Conservation (phyloP, 2,113 vertebrate species). For the Sminthopsis crassicaudata region DNA sequence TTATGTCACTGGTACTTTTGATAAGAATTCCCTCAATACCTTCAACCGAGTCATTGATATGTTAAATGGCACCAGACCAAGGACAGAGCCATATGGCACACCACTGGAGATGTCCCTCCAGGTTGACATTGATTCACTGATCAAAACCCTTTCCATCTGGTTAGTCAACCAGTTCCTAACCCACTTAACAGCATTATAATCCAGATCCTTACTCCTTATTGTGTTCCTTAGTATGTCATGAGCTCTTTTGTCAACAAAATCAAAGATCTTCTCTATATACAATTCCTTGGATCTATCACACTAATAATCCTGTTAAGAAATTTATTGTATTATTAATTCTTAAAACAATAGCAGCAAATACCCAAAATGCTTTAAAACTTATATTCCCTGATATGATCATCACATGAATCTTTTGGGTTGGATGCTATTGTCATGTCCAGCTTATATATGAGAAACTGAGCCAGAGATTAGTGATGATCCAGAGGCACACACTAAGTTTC, state of each 20-base stretch:
- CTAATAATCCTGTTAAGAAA: background rate
- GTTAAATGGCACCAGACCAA: background rate
- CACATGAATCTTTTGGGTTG: background rate
- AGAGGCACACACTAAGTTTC: background rate
- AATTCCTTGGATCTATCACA: background rate
- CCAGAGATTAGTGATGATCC: background rate
- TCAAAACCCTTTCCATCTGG: background rate
- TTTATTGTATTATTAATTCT: background rate
- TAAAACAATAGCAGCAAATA: background rate
- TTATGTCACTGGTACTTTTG: background rate
- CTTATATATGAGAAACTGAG: background rate
- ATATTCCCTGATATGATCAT: background rate
- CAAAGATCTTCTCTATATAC: background rate
- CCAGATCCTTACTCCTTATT: background rate
- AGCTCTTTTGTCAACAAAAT: background rate
- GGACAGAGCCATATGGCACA: background rate
- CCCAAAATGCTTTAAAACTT: background rate
- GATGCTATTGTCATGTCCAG: background rate
- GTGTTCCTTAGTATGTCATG: background rate
- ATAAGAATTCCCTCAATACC: background rate
- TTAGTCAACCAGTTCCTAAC: background rate
- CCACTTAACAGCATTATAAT: background rate
- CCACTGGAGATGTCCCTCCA: background rate
- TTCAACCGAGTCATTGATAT: background rate
- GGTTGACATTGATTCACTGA: background rate